Conservation (phyloP, 2,113 vertebrate species). For the Oreochromis tanganicae region DNA sequence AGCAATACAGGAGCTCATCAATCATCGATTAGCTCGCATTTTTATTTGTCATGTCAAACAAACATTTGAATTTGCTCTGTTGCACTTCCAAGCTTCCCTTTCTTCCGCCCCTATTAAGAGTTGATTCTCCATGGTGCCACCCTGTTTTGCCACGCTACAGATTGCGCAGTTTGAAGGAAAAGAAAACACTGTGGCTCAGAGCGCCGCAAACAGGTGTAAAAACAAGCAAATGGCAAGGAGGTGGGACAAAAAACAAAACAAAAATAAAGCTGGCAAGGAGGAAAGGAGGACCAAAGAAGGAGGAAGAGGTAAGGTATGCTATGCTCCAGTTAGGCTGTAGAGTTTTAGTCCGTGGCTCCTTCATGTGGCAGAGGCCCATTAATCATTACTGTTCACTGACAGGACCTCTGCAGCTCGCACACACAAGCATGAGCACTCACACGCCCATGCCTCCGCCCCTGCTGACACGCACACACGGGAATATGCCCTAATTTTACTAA, state of each 20-base stretch:
- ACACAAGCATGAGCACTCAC: constrained; percentile 21
- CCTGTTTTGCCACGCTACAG: constrained; percentile 24
- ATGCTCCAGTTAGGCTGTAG: constrained; percentile 20
- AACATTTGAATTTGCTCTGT: constrained; percentile 27
- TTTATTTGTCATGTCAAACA: constrained; percentile 27
- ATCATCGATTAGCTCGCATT: constrained; percentile 40
- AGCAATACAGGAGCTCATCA: constrained; percentile 21
- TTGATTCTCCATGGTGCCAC: constrained; percentile 38
- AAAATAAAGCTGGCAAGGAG: not conserved
- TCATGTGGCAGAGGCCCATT: constrained; percentile 60
- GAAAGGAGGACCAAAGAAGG: not conserved
- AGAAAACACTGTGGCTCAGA: not conserved
- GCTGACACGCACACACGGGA: constrained; percentile 20
- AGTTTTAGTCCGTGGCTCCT: constrained; percentile 35
- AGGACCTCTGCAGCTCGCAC: constrained; percentile 14
- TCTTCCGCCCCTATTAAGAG: constrained; percentile 17
- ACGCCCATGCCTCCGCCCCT: not conserved
- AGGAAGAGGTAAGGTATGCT: constrained; percentile 25
- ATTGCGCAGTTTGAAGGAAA: constrained; percentile 11
- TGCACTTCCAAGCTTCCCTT: constrained; percentile 16
- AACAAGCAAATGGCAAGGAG: constrained; percentile 28
- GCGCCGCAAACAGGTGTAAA: constrained; percentile 64
- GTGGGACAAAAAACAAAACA: not conserved
- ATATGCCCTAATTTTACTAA: constrained; percentile 28
- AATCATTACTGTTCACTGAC: constrained; percentile 63